phyloP scores from a whole-genome alignment of 1,140 invertebrate genomes.

The Teleopsis dalmanni region DNA sequence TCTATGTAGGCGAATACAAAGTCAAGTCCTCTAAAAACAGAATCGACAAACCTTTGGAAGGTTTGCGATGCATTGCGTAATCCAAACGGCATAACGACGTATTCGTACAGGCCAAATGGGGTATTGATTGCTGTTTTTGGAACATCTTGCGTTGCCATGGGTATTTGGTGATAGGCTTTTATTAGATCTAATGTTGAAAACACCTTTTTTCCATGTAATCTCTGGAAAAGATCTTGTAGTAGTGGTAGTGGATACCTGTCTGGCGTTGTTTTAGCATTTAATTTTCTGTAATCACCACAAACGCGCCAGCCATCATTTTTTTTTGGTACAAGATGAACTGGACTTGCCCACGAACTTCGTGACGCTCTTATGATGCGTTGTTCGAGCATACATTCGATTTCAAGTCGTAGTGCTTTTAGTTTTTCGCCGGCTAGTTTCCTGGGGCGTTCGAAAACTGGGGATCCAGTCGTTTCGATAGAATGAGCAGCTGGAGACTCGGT shows the following conservation, averaged over 20 bases:
- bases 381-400: conserved; percentile 29
- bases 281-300: conserved; percentile 14
- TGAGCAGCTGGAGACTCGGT: too few species aligned
- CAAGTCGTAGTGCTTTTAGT: not conserved
- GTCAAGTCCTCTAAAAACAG: not conserved
- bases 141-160: not conserved
- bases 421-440: not conserved
- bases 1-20: conserved; percentile 5
- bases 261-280: not conserved
- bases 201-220: conserved; percentile 31
- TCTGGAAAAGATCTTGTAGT: conserved; percentile 28
- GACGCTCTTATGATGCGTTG: conserved; percentile 27
- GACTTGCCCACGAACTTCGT: conserved; percentile 21
- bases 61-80: conserved; percentile 13
- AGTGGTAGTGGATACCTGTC: conserved; percentile 37
- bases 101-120: conserved; percentile 9
- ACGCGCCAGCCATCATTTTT: conserved; percentile 39
- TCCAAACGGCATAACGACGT: conserved; percentile 10
- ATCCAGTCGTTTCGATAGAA: not conserved
- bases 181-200: too few species aligned
- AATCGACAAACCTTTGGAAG: conserved; percentile 8
- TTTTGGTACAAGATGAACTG: conserved; percentile 44
- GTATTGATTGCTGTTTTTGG: conserved; percentile 9
- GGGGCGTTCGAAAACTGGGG: not conserved
- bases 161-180: not conserved